Evolutionary conservation across 2,113 vertebrate species (phyloP).

Genomic region (Boulengeromyrus knoepffleri): DNA sequence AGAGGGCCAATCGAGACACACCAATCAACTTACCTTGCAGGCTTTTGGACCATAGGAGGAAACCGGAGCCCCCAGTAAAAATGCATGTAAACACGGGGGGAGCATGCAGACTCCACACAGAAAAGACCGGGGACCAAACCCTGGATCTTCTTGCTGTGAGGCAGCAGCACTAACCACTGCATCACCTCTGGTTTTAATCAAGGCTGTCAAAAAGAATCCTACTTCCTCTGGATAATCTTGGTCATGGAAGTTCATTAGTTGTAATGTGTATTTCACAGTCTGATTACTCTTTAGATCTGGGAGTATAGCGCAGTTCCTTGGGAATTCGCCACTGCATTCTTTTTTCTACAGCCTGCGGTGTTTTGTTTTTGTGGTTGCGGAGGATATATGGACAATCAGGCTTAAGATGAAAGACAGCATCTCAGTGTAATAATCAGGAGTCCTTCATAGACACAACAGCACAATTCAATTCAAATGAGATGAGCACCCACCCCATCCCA

Average conservation of each 20-base stretch:
- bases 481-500: not conserved
- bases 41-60: too few relatives aligned
- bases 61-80: not conserved
- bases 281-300: not conserved
- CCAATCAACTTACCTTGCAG: too few relatives aligned
- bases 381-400: not conserved
- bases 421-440: not conserved
- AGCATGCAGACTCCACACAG: too few relatives aligned
- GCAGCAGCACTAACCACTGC: too few relatives aligned
- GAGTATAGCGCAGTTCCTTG: not conserved
- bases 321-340: not conserved
- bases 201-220: not conserved
- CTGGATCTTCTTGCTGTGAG: too few relatives aligned
- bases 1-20: too few relatives aligned
- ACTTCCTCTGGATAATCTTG: not conserved
- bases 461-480: not conserved
- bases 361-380: not conserved
- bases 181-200: too few relatives aligned
- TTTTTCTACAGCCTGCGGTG: not conserved
- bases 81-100: not conserved
- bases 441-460: constrained; percentile 5
- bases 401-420: not conserved
- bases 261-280: not conserved
- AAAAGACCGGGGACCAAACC: too few relatives aligned
- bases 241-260: not conserved